Base-by-base conservation (phyloP, 2,888 invertebrate species). In the Agrenia bidenticulata region DNA sequence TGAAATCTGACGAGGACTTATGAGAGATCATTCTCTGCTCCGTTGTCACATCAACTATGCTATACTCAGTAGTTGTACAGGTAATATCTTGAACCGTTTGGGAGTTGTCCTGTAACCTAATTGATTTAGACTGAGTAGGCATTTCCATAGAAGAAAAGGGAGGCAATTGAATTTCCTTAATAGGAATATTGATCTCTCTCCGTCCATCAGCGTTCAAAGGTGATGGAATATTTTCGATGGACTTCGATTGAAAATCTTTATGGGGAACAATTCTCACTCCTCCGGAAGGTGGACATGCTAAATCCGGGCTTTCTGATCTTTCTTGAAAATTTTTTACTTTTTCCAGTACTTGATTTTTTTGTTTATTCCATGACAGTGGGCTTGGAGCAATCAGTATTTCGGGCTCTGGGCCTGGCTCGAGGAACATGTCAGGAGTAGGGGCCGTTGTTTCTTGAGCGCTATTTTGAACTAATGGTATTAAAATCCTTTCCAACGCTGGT, bases 381-480 rank as follows among this genome's bases (percentile, higher is more conserved):
- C 84, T 84, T 0, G 87, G 85, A 57, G 85, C 83, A 73, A 83
- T 87, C 42, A 86, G 85, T 54, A 88, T 85, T 80, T 88, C 86
- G 39, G 88, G 87, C 11, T 88, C 88, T n/a, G 88, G 85, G 1
- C 61, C 66, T n/a, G 66, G 68, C 23, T 51, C 51, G 5, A 51
- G 23, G 21, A 24, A 2, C 9, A 51, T 45, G 15, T 32, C 32
- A 7, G 4, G 2, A 23, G 51, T 4, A 51, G 24, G 51, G 2
- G 24, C 21, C 51, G 32, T 7, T 7, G 32, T 4, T 32, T 32
- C 32, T 11, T 4, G 32, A 11, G 32, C 5, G n/a, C n/a, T n/a
- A n/a, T n/a, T n/a, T n/a, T n/a, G n/a, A n/a, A 49, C 49, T 7
- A 19, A 17, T 9, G 49, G 9, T 19, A 17, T 5, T 7, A 17